These are phyloP conservation scores for Ailurus styani DNA, from an alignment of 2,113 vertebrate species.

Conservation along the genomic window DNA sequence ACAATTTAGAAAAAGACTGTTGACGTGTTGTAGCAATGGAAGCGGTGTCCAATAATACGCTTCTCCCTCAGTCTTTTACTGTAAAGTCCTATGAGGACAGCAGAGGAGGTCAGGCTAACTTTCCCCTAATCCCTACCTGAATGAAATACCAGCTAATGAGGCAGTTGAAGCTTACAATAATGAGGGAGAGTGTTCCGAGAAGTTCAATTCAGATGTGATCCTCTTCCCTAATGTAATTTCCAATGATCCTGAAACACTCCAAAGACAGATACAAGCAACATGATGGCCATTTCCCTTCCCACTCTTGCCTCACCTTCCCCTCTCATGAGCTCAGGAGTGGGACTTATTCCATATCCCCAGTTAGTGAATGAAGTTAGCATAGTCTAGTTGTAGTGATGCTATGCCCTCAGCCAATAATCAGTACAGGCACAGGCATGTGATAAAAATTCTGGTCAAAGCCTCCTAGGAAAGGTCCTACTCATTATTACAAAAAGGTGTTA, in stretches of 20 bases:
- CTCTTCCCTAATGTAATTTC: not conserved
- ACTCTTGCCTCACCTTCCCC: not conserved
- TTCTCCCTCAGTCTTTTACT: not conserved
- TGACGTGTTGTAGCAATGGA: not conserved
- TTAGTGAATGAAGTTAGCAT: not conserved
- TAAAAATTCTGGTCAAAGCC: not conserved
- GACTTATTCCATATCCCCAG: not conserved
- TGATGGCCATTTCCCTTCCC: accelerated
- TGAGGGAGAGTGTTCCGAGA: not conserved
- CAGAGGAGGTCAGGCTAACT: not conserved
- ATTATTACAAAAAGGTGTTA: not conserved
- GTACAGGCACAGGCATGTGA: not conserved
- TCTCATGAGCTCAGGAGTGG: not conserved
- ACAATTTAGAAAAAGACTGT: not conserved
- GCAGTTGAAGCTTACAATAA: not conserved
- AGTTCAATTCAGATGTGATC: not conserved
- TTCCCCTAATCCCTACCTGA: not conserved
- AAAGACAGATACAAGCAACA: not conserved
- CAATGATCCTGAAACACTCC: not conserved
- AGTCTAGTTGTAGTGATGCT: not conserved
- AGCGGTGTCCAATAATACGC: not conserved
- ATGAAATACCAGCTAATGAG: not conserved
- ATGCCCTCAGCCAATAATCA: not conserved
- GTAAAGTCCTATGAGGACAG: not conserved
- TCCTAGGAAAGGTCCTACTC: not conserved